Evolutionary conservation across 2,888 invertebrate species (phyloP), one percentile per base, ranked within the genome.

Genomic region (Meteorus cinctellus): DNA sequence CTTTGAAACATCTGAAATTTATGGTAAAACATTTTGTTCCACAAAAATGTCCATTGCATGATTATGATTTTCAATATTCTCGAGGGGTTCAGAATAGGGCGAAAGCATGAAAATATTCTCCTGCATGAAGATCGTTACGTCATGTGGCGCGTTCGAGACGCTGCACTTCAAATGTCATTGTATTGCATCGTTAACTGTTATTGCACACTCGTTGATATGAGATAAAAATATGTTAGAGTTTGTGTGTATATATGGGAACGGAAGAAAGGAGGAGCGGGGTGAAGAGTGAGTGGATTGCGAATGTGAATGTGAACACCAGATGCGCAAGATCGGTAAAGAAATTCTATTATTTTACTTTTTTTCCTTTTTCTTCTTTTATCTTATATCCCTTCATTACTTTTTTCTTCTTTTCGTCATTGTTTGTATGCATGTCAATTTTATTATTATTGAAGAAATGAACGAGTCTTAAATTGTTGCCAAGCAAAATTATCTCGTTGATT

Each of bases 141-240:
- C 34, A 36, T 10, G 36, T 65, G 36, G 19, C n/a, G 36, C 48
- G 48, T 36, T 68, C 60, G 41, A 67, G 67, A 67, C 8, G 59
- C 55, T 74, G 60, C 59, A 34, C 67, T 67, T 74, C 41, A 31
- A 74, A 67, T 74, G 66, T 55, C 60, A 74, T 60, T 16, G 74
- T 19, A 60, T 55, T 41, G 60, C 41, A 36, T 74, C 74, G 74
- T 67, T 74, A 67, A 73, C 73, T 27, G 59, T 45, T 73, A 67
- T 67, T 73, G 63, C 73, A 59, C 29, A 27, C 24, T 55, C 45
- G n/a, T 59, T 48, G 63, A 16, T 31, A 31, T 65, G 45, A 74
- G 36, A 24, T 36, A 34, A 60, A 74, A 60, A 67, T 67, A 66
- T 67, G 59, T 67, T 34, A 34, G 67, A 12, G 12, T 41, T 2